Evolutionary conservation across 2,888 invertebrate species (phyloP).

Genomic region (Phania funesta): DNA sequence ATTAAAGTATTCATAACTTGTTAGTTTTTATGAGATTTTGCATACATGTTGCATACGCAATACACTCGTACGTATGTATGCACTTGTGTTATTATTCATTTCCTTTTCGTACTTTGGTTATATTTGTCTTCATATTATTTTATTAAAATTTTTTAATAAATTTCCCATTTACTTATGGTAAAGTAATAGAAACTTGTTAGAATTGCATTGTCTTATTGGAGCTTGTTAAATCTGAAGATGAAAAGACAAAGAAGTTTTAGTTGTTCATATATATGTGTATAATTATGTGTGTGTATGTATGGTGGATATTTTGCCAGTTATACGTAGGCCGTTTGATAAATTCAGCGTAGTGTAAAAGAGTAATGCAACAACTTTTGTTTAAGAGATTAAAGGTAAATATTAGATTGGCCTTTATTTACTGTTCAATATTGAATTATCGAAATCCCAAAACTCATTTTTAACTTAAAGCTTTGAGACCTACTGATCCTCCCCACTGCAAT

Average conservation of each 20-base stretch:
- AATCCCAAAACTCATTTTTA: too few species aligned
- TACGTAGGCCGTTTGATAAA: neutral
- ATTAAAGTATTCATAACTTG: constrained; percentile 6
- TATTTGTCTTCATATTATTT: constrained; percentile 19
- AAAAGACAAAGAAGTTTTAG: constrained; percentile 19
- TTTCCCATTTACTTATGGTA: constrained; percentile 58
- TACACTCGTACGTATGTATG: too few species aligned
- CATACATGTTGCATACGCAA: constrained; percentile 15
- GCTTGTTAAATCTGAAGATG: constrained; percentile 18
- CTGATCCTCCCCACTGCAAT: neutral
- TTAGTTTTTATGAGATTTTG: constrained; percentile 4
- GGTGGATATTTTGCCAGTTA: constrained; percentile 7
- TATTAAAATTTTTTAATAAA: constrained; percentile 61
- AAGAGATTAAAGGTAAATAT: too few species aligned
- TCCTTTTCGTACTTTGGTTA: neutral
- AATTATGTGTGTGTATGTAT: too few species aligned
- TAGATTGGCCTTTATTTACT: too few species aligned
- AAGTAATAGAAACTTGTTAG: constrained; percentile 55
- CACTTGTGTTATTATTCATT: constrained; percentile 22
- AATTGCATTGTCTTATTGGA: constrained; percentile 48
- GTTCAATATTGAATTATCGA: too few species aligned
- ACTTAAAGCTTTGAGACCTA: too few species aligned
- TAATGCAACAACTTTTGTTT: too few species aligned
- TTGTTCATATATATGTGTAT: neutral
- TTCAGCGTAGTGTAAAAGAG: too few species aligned